These are phyloP conservation scores for Melolontha melolontha DNA, from an alignment of 2,888 invertebrate species.

Conservation along the genomic window DNA sequence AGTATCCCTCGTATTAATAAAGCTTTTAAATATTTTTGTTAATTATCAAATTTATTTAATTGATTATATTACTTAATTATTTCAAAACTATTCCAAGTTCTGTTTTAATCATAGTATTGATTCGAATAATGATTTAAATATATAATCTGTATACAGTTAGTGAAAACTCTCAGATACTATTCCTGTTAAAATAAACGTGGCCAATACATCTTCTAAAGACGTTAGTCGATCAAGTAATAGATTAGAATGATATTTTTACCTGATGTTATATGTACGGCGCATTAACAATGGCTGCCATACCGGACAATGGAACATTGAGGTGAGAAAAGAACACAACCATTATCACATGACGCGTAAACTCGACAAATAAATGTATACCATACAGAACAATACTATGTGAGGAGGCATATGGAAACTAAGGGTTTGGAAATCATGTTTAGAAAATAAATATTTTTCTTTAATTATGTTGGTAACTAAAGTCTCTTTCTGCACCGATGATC, in stretches of 20 bases:
- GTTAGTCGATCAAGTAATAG: conserved; percentile 44
- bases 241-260: conserved; percentile 49
- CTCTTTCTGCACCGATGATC: conserved; percentile 3
- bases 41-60: too few species aligned
- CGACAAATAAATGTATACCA: conserved; percentile 49
- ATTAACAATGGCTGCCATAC: conserved; percentile 46
- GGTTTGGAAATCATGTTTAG: conserved; percentile 56
- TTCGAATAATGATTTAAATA: too few species aligned
- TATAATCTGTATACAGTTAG: too few species aligned
- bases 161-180: too few species aligned
- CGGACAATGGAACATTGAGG: conserved; percentile 42
- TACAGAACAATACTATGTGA: conserved; percentile 31
- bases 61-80: too few species aligned
- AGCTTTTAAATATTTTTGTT: too few species aligned
- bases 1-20: too few species aligned
- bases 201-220: conserved; percentile 52
- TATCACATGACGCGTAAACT: conserved; percentile 56
- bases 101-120: too few species aligned
- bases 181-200: conserved; percentile 33
- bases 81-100: too few species aligned
- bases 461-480: conserved; percentile 49
- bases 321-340: conserved; percentile 55
- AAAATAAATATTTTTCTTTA: conserved; percentile 62
- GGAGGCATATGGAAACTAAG: conserved; percentile 51
- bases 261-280: conserved; percentile 41